Percentiles rank a stretch among this genome's conserved stretches.
phyloP scores from a whole-genome alignment of 2,797 vertebrate species.

The Rhinogobio ventralis region DNA sequence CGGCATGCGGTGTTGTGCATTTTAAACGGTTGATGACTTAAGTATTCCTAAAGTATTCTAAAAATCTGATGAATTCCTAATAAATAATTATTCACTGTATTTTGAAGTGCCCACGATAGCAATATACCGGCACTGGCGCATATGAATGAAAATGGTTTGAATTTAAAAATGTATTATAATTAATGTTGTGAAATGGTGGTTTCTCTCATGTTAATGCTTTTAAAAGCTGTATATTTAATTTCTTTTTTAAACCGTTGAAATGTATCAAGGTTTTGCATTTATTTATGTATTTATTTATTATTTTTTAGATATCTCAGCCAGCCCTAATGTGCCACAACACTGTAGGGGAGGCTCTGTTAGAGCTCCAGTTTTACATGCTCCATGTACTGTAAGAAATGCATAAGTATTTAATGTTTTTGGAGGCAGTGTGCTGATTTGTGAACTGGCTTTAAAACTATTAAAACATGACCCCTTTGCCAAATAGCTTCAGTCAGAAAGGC shows the following conservation, averaged over 20 bases:
- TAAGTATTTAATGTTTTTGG: constrained; percentile 38
- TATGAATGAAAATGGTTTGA: no score
- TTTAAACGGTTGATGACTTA: no score
- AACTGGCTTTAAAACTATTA: constrained; percentile 52
- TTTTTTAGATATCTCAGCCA: background rate
- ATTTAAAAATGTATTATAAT: no score
- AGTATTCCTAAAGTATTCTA: no score
- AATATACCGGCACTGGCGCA: no score
- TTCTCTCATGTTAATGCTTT: background rate
- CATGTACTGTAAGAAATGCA: constrained; percentile 28
- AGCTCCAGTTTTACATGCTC: constrained; percentile 39
- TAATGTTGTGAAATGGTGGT: background rate
- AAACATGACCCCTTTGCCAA: constrained; percentile 63
- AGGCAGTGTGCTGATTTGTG: constrained; percentile 35
- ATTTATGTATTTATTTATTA: background rate
- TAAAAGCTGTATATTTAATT: background rate
- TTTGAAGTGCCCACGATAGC: no score
- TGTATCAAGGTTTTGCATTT: background rate
- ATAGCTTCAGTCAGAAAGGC: constrained; percentile 57
- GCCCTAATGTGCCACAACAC: constrained; percentile 4
- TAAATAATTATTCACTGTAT: no score
- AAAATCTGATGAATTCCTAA: no score
- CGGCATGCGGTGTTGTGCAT: no score
- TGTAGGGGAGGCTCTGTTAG: background rate
- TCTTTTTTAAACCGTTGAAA: background rate